These are phyloP conservation scores for Nymphicus hollandicus DNA, from an alignment of 2,113 vertebrate genomes.

Conservation along the genomic window DNA sequence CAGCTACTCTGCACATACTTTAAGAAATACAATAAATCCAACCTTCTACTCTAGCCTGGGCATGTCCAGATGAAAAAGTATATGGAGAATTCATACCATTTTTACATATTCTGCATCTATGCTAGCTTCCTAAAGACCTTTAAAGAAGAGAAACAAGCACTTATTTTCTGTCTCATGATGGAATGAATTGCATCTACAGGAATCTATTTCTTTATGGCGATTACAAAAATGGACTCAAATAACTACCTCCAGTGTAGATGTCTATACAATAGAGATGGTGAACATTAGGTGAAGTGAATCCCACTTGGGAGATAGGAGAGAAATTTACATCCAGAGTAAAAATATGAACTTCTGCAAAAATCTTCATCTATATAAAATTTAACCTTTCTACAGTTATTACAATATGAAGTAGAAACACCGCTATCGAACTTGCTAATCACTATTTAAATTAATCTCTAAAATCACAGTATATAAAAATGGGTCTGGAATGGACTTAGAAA, in stretches of 20 bases:
- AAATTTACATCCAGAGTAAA: neutral
- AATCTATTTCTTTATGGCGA: rapidly evolving
- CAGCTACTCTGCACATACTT: neutral
- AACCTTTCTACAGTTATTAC: neutral
- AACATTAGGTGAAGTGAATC: neutral
- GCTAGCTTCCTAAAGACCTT: neutral
- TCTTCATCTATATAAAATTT: neutral
- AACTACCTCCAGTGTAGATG: neutral
- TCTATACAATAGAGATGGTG: neutral
- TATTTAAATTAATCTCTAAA: neutral
- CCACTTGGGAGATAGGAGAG: neutral
- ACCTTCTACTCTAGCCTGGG: neutral
- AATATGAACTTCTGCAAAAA: neutral
- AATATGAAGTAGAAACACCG: neutral
- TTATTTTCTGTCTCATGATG: neutral
- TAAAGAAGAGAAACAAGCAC: neutral
- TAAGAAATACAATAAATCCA: neutral
- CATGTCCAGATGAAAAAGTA: neutral
- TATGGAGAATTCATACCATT: neutral
- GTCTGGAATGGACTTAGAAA: neutral
- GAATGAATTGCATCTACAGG: neutral
- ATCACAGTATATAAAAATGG: neutral
- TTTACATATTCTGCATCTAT: neutral
- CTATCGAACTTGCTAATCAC: neutral
- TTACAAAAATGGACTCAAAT: neutral